Percentiles rank a stretch among this genome's conserved stretches.
phyloP scores from a whole-genome alignment of 2,888 invertebrate species.

The Vannuccia rotundouncinata region DNA sequence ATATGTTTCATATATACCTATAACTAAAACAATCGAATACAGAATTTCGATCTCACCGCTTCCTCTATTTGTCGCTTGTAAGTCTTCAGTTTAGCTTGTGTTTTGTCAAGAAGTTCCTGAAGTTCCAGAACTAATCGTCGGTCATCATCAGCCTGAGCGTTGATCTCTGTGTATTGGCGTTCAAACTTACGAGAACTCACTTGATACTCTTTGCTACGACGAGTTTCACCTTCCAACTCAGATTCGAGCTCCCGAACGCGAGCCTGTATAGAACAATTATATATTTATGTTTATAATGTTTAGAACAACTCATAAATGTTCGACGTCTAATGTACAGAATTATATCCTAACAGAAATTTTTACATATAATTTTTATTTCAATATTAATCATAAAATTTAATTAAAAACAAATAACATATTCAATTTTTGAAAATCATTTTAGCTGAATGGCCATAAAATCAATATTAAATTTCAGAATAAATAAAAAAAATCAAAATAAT shows the following conservation, averaged over 20 bases:
- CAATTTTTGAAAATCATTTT: no score
- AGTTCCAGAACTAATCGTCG: constrained; percentile 50
- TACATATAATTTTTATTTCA: constrained; percentile 45
- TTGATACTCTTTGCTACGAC: constrained; percentile 50
- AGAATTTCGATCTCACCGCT: constrained; percentile 55
- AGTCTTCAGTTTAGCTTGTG: constrained; percentile 50
- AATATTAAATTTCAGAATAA: no score
- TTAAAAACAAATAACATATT: no score
- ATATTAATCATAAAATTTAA: no score
- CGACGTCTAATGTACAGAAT: no score
- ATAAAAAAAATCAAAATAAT: no score
- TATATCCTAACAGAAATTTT: no score
- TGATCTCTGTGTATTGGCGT: constrained; percentile 50
- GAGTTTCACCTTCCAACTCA: constrained; percentile 53
- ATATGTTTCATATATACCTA: no score
- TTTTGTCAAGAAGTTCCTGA: constrained; percentile 48
- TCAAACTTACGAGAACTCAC: constrained; percentile 51
- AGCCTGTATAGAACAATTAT: not conserved
- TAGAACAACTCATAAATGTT: not conserved
- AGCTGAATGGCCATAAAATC: no score
- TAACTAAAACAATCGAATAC: no score
- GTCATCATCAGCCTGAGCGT: constrained; percentile 51
- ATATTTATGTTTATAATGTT: not conserved
- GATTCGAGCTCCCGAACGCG: constrained; percentile 55
- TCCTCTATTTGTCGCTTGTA: constrained; percentile 56